Evolutionary conservation across 2,797 vertebrate genomes (phyloP), one percentile per base, ranked within the genome.

Genomic region (Amazonetta brasiliensis): DNA sequence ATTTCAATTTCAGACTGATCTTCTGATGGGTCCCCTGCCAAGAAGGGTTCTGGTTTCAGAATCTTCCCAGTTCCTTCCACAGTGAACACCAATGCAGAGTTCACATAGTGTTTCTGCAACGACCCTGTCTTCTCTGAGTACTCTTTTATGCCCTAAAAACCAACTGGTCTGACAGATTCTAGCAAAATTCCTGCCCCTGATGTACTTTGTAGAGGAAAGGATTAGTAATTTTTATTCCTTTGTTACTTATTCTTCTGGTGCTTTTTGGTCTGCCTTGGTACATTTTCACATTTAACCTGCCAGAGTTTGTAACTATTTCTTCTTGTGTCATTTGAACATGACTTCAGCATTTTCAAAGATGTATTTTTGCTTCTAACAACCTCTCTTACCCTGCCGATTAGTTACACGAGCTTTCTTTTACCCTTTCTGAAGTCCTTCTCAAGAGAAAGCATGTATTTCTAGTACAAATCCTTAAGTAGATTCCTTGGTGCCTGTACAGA

Each of bases 241-340:
- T 92, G 44, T 91, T 83, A 87, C 84, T 46, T 74, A 62, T 87
- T 89, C 80, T 81, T 92, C 69, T 69, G 56, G 35, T 81, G 50
- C 31, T 86, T 92, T 94, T 88, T 74, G 41, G 54, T 81, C 76
- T 92, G 50, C 55, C 35, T 26, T 71, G 71, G 11, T 78, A 80
- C 48, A 12, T 86, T 94, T 94, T 84, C 90, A 94, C 73, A 86
- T 92, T 95, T 95, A 90, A 94, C 66, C 83, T 82, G 62, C 6
- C 33, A 59, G 79, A 58, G 41, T 81, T 88, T 90, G 46, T 86
- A 76, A 69, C 33, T 84, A 74, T 89, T 90, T 90, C 66, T 85
- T 89, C 85, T 52, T 84, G 21, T 86, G 50, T 69, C 41, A 81
- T 86, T 90, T 95, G 77, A 94, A 79, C 66, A 37, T 12, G 46